These are phyloP conservation scores for Brachynemurus nebulosus DNA, from an alignment of 2,888 invertebrate species.

Conservation along the genomic window DNA sequence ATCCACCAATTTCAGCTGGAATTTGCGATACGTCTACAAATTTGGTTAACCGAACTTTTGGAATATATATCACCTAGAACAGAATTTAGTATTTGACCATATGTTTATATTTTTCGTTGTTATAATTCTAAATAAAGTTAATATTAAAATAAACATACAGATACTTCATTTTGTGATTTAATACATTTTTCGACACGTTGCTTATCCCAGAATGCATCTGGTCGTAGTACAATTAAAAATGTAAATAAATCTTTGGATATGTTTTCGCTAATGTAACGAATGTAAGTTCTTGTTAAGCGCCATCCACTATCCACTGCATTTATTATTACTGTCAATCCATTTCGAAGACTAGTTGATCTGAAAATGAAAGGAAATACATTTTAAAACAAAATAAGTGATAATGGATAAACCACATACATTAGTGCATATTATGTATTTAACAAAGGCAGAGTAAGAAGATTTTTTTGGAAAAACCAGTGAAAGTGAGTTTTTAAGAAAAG, in stretches of 20 bases:
- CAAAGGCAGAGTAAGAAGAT: no score
- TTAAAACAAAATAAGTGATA: no score
- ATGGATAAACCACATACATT: no score
- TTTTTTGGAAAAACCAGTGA: no score
- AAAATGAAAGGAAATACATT: no score
- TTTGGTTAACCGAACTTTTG: slow-evolving; percentile 50
- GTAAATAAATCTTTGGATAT: slow-evolving; percentile 28
- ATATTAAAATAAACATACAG: slow-evolving; percentile 37
- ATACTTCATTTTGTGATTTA: slow-evolving; percentile 42
- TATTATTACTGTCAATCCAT: slow-evolving; percentile 45
- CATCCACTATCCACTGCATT: slow-evolving; percentile 50
- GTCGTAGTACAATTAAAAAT: slow-evolving; percentile 46
- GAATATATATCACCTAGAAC: slow-evolving; percentile 54
- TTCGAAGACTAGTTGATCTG: slow-evolving; percentile 36
- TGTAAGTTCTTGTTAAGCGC: slow-evolving; percentile 44
- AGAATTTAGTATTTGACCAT: background rate
- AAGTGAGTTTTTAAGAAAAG: no score
- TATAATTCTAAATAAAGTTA: background rate
- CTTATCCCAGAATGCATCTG: slow-evolving; percentile 65
- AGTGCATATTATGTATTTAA: no score
- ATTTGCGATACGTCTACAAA: slow-evolving; percentile 55
- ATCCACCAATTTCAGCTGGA: slow-evolving; percentile 58
- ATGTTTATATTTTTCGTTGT: no score
- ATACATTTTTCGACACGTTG: slow-evolving; percentile 55
- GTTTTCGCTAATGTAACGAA: slow-evolving; percentile 40